Conservation (phyloP, 2,797 vertebrate genomes). For the Varecia variegata region DNA sequence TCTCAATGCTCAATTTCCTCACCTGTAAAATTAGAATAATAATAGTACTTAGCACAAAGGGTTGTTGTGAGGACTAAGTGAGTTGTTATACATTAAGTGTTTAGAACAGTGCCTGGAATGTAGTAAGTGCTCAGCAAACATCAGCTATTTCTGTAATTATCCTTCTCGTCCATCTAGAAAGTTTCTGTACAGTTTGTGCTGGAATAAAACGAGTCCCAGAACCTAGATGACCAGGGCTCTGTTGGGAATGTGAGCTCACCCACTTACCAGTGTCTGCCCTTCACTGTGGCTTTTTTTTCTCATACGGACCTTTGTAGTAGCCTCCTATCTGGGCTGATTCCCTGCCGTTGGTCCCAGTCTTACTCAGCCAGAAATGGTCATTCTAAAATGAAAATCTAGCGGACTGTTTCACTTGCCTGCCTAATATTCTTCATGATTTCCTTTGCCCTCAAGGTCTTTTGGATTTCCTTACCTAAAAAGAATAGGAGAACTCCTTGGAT, state of each 20-base stretch:
- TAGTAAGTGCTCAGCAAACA: background rate
- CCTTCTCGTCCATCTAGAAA: background rate
- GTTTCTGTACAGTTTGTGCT: background rate
- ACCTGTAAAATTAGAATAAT: background rate
- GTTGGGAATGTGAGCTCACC: background rate
- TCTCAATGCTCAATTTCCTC: background rate
- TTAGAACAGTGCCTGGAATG: background rate
- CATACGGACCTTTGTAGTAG: background rate
- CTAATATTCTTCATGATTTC: background rate
- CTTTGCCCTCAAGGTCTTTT: conserved; percentile 26
- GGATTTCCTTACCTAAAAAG: conserved; percentile 6
- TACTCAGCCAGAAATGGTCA: background rate
- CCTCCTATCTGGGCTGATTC: background rate
- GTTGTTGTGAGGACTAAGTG: background rate
- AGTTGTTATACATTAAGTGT: background rate
- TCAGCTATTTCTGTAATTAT: background rate
- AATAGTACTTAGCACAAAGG: background rate
- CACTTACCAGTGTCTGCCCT: background rate
- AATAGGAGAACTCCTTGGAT: background rate
- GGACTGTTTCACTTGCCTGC: background rate
- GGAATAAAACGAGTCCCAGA: background rate
- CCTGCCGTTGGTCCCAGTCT: background rate
- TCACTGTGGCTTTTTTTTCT: background rate
- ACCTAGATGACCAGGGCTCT: background rate
- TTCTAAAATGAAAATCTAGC: conserved; percentile 16